These are phyloP conservation scores for Balearica regulorum DNA, from an alignment of 2,797 vertebrate species.

Conservation along the genomic window DNA sequence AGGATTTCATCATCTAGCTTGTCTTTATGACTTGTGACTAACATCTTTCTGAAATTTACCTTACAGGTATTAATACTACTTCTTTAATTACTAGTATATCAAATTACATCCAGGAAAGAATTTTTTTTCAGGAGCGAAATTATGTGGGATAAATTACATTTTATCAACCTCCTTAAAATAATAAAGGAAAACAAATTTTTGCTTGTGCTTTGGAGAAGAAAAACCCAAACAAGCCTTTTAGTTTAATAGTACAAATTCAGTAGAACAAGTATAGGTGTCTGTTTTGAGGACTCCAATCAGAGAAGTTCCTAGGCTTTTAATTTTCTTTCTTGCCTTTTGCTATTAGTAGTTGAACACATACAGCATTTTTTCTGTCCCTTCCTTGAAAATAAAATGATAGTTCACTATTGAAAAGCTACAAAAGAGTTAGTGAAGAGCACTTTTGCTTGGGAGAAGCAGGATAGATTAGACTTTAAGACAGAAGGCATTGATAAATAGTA, in stretches of 20 bases:
- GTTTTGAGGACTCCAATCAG: background rate
- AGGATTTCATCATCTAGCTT: background rate
- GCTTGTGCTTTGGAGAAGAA: background rate
- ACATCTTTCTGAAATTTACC: background rate
- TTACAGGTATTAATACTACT: background rate
- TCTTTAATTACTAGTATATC: background rate
- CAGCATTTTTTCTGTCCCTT: background rate
- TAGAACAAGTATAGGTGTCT: background rate
- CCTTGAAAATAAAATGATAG: background rate
- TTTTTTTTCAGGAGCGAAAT: background rate
- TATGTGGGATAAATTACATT: background rate
- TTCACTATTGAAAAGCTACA: background rate
- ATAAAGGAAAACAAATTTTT: background rate
- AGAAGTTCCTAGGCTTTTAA: background rate
- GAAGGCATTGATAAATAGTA: background rate
- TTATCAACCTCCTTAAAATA: background rate
- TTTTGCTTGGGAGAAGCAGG: background rate
- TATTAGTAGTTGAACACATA: background rate
- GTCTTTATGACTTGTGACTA: background rate
- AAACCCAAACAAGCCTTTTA: background rate
- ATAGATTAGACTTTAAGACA: background rate
- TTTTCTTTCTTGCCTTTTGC: background rate
- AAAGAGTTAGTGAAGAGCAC: background rate
- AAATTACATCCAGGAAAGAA: background rate
- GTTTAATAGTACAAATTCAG: background rate